Conservation (phyloP, 2,113 vertebrate genomes). For the Fulmarus glacialis region DNA sequence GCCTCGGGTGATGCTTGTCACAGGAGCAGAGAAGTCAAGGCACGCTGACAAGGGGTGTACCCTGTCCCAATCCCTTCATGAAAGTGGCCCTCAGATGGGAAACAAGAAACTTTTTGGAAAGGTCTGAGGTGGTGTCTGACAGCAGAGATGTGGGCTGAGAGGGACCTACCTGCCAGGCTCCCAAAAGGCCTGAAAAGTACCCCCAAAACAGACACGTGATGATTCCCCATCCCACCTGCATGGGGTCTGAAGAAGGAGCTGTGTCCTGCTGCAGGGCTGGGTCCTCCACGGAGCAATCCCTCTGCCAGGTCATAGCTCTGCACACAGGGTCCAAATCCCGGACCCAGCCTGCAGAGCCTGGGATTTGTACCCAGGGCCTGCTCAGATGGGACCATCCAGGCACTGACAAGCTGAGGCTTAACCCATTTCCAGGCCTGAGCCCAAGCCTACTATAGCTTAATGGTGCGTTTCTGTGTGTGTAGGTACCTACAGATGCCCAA, state of each 20-base stretch:
- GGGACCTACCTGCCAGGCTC: not conserved
- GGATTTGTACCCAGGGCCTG: not conserved
- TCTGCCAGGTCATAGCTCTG: not conserved
- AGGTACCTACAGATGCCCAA: not conserved
- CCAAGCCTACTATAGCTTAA: not conserved
- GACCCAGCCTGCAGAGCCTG: not conserved
- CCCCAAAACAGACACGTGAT: rapidly evolving
- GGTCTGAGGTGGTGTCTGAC: not conserved
- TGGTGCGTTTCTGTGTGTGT: not conserved
- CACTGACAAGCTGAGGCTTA: not conserved
- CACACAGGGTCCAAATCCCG: not conserved
- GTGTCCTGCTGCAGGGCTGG: not conserved
- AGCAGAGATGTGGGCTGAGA: not conserved
- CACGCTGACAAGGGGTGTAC: rapidly evolving
- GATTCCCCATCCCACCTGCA: not conserved
- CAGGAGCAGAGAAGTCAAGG: not conserved
- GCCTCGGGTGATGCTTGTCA: not conserved
- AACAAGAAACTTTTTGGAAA: not conserved
- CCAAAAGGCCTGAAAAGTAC: not conserved
- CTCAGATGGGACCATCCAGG: not conserved
- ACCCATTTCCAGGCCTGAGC: not conserved
- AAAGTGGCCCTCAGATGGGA: not conserved
- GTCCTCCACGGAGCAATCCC: not conserved
- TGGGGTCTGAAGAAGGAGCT: not conserved
- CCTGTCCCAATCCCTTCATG: not conserved